These are phyloP conservation scores for Sebastes schlegelii DNA, from an alignment of 2,113 vertebrate genomes.

Conservation along the genomic window DNA sequence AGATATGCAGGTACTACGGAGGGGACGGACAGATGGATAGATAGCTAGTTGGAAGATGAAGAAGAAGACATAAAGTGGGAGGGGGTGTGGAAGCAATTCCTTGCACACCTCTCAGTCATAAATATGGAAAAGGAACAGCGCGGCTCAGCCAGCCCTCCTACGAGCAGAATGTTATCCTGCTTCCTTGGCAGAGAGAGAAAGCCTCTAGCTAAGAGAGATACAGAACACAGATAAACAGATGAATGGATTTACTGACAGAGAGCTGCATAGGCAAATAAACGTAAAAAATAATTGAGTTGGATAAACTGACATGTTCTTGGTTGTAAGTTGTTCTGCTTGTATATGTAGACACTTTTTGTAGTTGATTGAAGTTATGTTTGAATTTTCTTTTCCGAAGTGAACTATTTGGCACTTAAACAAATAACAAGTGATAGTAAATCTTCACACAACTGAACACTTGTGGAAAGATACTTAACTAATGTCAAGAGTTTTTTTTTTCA, in stretches of 20 bases:
- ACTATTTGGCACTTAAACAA: neutral
- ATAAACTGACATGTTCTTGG: neutral
- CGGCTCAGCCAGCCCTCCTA: slow-evolving; percentile 78
- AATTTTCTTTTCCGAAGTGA: neutral
- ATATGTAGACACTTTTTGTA: neutral
- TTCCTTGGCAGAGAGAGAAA: slow-evolving; percentile 56
- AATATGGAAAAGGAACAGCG: slow-evolving; percentile 79
- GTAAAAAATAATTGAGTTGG: neutral
- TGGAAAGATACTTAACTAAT: neutral
- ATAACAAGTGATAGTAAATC: neutral
- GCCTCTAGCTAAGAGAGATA: slow-evolving; percentile 44
- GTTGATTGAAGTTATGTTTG: neutral
- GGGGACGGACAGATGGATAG: slow-evolving; percentile 64
- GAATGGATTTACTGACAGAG: slow-evolving; percentile 24
- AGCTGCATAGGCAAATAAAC: slow-evolving; percentile 14
- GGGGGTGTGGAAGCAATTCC: slow-evolving; percentile 69
- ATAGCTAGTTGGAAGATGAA: slow-evolving; percentile 51
- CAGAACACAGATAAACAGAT: slow-evolving; percentile 44
- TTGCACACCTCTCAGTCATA: slow-evolving; percentile 77
- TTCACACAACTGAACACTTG: neutral
- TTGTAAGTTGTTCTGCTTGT: neutral
- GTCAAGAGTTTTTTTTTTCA: too few relatives aligned
- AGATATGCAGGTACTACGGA: slow-evolving; percentile 52
- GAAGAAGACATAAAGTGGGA: slow-evolving; percentile 55
- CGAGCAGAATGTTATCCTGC: slow-evolving; percentile 75